phyloP scores from a whole-genome alignment of 1,140 invertebrate species.

The Arion vulgaris region DNA sequence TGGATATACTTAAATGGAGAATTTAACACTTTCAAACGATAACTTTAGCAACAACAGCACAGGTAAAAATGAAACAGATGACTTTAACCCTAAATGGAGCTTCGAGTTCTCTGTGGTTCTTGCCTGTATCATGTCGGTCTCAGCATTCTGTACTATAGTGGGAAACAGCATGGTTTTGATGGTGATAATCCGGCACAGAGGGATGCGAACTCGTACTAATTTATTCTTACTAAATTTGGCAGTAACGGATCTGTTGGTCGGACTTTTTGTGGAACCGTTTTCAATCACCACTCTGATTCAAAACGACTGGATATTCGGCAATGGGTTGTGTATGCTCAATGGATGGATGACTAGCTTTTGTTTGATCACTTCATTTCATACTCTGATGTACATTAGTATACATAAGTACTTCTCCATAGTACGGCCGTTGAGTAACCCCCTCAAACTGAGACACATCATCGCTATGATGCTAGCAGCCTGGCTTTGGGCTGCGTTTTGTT shows the following conservation, averaged over 20 bases:
- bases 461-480: conserved; percentile 73
- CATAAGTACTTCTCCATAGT: conserved; percentile 73
- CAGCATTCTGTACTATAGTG: conserved; percentile 44
- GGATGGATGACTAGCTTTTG: conserved; percentile 73
- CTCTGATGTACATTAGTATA: conserved; percentile 74
- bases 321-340: conserved; percentile 69
- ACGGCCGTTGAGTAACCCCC: conserved; percentile 69
- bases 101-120: conserved; percentile 43
- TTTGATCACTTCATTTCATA: conserved; percentile 74
- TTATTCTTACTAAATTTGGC: conserved; percentile 74
- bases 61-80: background rate
- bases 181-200: conserved; percentile 68
- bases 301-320: conserved; percentile 70
- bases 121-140: conserved; percentile 42
- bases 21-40: background rate
- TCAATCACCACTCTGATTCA: conserved; percentile 71
- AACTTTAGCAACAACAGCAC: background rate
- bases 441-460: conserved; percentile 69
- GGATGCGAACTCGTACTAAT: conserved; percentile 74
- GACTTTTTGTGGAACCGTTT: conserved; percentile 72
- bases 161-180: conserved; percentile 69
- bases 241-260: conserved; percentile 73
- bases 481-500: conserved; percentile 71
- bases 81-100: conserved; percentile 30
- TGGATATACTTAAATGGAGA: too few species aligned